phyloP scores from a whole-genome alignment of 2,888 invertebrate genomes.

The Sthenelais limicola region DNA sequence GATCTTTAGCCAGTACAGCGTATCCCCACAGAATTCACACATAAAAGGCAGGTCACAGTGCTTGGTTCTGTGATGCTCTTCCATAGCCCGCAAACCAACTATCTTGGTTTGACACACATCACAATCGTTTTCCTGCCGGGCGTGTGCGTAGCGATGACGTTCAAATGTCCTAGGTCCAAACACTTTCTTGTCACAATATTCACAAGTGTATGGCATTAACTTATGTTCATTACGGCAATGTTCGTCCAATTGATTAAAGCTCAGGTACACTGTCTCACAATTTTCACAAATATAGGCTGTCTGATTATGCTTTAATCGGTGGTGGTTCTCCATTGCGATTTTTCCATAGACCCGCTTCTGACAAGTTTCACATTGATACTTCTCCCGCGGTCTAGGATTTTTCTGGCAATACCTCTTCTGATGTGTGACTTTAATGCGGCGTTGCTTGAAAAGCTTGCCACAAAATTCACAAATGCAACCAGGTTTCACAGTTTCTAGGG shows the following conservation, averaged over 20 bases:
- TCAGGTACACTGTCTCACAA: conserved; percentile 26
- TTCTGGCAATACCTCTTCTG: conserved; percentile 33
- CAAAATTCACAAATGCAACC: conserved; percentile 35
- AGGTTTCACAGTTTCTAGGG: conserved; percentile 26
- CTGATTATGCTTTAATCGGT: conserved; percentile 28
- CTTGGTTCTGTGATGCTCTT: conserved; percentile 25
- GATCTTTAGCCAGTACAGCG: conserved; percentile 20
- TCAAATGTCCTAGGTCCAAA: conserved; percentile 21
- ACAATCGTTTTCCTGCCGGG: conserved; percentile 28
- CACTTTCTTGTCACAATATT: conserved; percentile 37
- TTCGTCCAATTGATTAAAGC: conserved; percentile 10
- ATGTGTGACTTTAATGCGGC: conserved; percentile 30
- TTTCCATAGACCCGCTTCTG: conserved; percentile 22
- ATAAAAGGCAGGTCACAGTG: conserved; percentile 35
- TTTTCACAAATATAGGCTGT: conserved; percentile 32
- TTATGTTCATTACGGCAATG: conserved; percentile 31
- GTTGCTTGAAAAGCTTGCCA: conserved; percentile 36
- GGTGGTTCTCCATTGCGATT: conserved; percentile 32
- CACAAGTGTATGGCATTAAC: conserved; percentile 21
- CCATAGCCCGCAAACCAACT: conserved; percentile 26
- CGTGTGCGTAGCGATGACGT: conserved; percentile 26
- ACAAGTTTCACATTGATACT: conserved; percentile 30
- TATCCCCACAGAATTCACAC: conserved; percentile 31
- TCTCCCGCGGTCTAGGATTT: conserved; percentile 28
- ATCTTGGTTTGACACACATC: conserved; percentile 33